Evolutionary conservation across 2,888 invertebrate species (phyloP).

Genomic region (Acanthopleura granulata): DNA sequence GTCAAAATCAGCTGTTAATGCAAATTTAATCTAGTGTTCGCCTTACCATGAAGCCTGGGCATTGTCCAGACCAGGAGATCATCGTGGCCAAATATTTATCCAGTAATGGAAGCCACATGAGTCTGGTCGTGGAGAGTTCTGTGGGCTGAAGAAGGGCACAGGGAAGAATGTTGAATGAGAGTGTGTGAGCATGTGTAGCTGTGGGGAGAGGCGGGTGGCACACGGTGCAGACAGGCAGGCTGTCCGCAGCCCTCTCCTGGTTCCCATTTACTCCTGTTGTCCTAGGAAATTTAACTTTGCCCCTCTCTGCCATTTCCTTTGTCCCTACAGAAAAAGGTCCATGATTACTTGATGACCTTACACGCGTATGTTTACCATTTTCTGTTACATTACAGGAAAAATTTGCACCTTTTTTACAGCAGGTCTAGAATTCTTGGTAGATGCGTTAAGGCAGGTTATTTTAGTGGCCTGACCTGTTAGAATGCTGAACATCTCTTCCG

Average conservation of each 20-base stretch:
- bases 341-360: slow-evolving; percentile 5
- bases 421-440: too few relatives aligned
- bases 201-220: neutral
- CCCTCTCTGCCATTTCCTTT: slow-evolving; percentile 5
- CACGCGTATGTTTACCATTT: slow-evolving; percentile 12
- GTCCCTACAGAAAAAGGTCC: neutral
- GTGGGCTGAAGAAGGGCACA: neutral
- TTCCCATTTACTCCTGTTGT: slow-evolving; percentile 4
- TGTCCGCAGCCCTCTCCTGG: neutral
- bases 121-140: neutral
- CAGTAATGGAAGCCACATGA: slow-evolving; percentile 10
- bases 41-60: neutral
- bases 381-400: slow-evolving; percentile 7
- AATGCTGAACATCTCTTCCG: neutral
- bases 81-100: neutral
- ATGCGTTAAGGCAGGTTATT: neutral
- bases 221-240: neutral
- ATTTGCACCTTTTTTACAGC: neutral
- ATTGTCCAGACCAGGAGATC: neutral
- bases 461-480: slow-evolving; percentile 2
- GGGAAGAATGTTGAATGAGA: slow-evolving; percentile 2
- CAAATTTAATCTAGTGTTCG: neutral
- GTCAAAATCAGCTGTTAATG: neutral
- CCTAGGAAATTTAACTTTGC: slow-evolving; percentile 2
- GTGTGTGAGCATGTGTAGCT: neutral